phyloP scores from a whole-genome alignment of 2,888 invertebrate species.

The Andrena bucephala region DNA sequence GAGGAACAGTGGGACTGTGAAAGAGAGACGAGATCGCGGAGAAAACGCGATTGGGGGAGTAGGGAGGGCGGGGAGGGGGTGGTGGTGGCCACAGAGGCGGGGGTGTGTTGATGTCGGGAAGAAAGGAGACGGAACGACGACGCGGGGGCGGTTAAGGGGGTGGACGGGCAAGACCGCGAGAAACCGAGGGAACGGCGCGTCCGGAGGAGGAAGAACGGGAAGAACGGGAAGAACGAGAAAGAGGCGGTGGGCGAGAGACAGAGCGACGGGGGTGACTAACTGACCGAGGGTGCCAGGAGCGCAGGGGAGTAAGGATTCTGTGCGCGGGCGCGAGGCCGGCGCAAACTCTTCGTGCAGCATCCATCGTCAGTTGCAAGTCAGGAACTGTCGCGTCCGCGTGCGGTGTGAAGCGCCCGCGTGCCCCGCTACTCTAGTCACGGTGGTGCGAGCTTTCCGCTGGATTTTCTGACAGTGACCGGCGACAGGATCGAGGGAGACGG shows the following conservation, averaged over 20 bases:
- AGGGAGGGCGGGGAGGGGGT: neutral
- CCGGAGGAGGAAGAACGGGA: slow-evolving; percentile 15
- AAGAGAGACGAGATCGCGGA: slow-evolving; percentile 24
- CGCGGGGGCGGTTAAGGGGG: neutral
- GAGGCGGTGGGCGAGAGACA: slow-evolving; percentile 32
- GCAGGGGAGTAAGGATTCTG: slow-evolving; percentile 76
- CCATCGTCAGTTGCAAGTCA: slow-evolving; percentile 83
- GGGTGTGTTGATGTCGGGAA: slow-evolving; percentile 44
- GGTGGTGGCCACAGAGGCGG: neutral
- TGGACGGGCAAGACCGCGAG: slow-evolving; percentile 20
- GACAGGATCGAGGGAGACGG: neutral
- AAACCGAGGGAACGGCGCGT: slow-evolving; percentile 14
- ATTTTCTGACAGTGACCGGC: slow-evolving; percentile 25
- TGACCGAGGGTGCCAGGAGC: slow-evolving; percentile 68
- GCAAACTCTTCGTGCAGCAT: slow-evolving; percentile 84
- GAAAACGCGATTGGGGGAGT: slow-evolving; percentile 5
- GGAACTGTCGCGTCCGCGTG: slow-evolving; percentile 81
- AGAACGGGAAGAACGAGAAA: slow-evolving; percentile 39
- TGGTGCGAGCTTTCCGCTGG: slow-evolving; percentile 7
- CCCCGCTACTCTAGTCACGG: slow-evolving; percentile 32
- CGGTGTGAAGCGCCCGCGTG: slow-evolving; percentile 33
- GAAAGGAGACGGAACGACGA: slow-evolving; percentile 35
- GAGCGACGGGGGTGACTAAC: slow-evolving; percentile 66
- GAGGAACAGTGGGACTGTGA: slow-evolving; percentile 42
- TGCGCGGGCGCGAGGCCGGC: slow-evolving; percentile 82